These are phyloP conservation scores for Leptothorax acervorum DNA, from an alignment of 2,888 invertebrate genomes.

Conservation along the genomic window DNA sequence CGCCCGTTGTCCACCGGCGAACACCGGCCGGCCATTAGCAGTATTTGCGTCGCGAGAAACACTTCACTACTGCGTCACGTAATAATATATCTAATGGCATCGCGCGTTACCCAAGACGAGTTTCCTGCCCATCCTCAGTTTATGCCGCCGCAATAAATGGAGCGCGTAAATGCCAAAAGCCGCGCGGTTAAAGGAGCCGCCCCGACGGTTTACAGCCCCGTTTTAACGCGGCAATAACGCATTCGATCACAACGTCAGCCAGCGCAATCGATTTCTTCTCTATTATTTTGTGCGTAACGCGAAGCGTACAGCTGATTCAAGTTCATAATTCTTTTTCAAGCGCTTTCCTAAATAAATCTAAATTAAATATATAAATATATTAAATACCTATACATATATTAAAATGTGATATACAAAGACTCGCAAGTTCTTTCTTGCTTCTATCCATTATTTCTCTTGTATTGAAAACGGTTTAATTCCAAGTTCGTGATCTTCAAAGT, in stretches of 20 bases:
- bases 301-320: not conserved
- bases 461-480: not conserved
- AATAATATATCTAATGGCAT: conserved; percentile 53
- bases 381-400: not conserved
- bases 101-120: conserved; percentile 39
- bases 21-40: conserved; percentile 37
- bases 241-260: conserved; percentile 13
- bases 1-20: conserved; percentile 9
- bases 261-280: not conserved
- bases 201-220: conserved; percentile 8
- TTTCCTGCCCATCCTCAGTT: conserved; percentile 54
- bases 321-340: not conserved
- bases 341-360: not conserved
- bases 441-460: not conserved
- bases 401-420: not conserved
- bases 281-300: not conserved
- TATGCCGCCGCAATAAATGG: conserved; percentile 48
- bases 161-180: conserved; percentile 53
- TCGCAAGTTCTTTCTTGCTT: not conserved
- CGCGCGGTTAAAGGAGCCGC: conserved; percentile 29
- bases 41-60: conserved; percentile 48
- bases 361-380: not conserved
- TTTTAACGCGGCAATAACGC: conserved; percentile 23
- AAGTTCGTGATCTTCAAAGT: conserved; percentile 12
- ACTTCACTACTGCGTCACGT: conserved; percentile 45